Evolutionary conservation across 2,888 invertebrate genomes (phyloP), one percentile per base, ranked within the genome.

Genomic region (Ormyrus nitidulus): DNA sequence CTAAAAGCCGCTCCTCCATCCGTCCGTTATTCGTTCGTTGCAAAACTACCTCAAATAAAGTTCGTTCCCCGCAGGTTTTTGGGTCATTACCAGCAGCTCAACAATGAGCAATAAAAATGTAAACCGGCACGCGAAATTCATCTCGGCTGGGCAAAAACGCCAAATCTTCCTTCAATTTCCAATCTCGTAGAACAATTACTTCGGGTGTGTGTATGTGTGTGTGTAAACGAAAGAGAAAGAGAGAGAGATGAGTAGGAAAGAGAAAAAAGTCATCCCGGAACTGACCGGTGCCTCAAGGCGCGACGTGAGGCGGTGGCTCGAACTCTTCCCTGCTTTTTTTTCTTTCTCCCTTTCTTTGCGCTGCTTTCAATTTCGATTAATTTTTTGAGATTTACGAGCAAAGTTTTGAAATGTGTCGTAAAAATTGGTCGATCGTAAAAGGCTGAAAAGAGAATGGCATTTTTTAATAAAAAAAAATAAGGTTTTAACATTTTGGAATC

Each of bases 261-360:
- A 19, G n/a, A 49, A 73, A 78, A 68, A 72, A 61, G n/a, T 11
- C n/a, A 68, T 68, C 56, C 61, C 78, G 72, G 73, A 78, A 78
- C 61, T 68, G 56, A 56, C 62, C 48, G 44, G 64, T 34, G 69
- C 71, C 59, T 10, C 44, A 19, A 44, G 64, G 64, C 62, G 56
- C 56, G 53, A 66, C 59, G 11, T 48, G 34, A n/a, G 49, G 54
- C 19, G 7, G 19, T 46, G n/a, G 46, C n/a, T 19, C 44, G n/a
- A 54, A 44, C n/a, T 64, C 11, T 3, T 4, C 61, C 51, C 54
- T 46, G 19, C 54, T 56, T 73, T 34, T 73, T 53, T 61, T 11
- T 6, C 7, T 51, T 49, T 13, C 19, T 19, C 19, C 19, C 19
- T 19, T 19, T 19, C 19, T 19, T 19, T 19, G 19, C 19, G 19